Evolutionary conservation across 2,888 invertebrate species (phyloP), one percentile per base, ranked within the genome.

Genomic region (Hyalella azteca): DNA sequence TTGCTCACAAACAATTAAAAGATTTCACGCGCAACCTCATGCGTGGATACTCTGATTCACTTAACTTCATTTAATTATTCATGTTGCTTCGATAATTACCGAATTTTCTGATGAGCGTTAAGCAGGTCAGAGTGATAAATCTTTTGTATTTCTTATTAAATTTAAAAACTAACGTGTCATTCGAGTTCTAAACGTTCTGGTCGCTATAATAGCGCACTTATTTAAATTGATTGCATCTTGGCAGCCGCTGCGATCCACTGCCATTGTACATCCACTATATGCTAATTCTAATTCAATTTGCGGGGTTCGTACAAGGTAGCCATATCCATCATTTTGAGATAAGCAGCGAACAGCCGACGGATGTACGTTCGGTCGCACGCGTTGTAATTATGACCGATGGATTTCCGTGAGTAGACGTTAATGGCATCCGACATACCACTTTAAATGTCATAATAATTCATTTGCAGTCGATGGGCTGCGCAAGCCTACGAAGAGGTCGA

Each of bases 401-500:
- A 66, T 32, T 66, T 36, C 32, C 36, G 32, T 32, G 19, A 19
- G 29, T 36, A 7, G 22, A 66, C 66, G 29, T 66, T 66, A 36
- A 66, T 66, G 66, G 66, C 66, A 36, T 29, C 36, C 19, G 36
- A 66, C 32, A 36, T 36, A 36, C 66, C 66, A 36, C 66, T 66
- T 66, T 66, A 66, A 66, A 66, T 66, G 66, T 36, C 36, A 36
- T 36, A 66, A 36, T 66, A 36, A 36, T 66, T 66, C 66, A 66
- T 66, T 45, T n/a, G 66, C 66, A 36, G 32, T 66, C 36, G 66
- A 36, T 36, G 32, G 36, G 36, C 32, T 66, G 36, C 39, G 36
- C 36, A 54, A 26, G n/a, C n/a, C 54, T 29, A 29, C 39, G 19
- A 36, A 29, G 19, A 5, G 66, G 66, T 36, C 66, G 66, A 66